A percentile compares a stretch with the other conserved stretches of the same genome.
Evolutionary conservation across 2,113 vertebrate genomes (phyloP).

Genomic region (Prochilodus magdalenae): DNA sequence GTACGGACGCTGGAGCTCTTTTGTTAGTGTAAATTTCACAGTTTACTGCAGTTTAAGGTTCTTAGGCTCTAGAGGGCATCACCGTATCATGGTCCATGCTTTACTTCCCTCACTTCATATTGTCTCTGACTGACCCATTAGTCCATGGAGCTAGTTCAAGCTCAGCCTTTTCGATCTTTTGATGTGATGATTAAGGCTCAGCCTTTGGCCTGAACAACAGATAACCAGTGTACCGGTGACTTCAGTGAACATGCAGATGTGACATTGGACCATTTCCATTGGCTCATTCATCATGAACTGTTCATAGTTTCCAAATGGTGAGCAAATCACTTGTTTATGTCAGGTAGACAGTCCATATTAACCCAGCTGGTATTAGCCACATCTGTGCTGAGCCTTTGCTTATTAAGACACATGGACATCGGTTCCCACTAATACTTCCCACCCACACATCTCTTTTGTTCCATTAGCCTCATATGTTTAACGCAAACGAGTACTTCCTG

Average conservation of each 20-base stretch:
- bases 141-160: not conserved
- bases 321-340: too few relatives aligned
- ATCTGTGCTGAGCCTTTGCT: not conserved
- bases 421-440: not conserved
- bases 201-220: not conserved
- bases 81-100: not conserved
- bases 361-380: not conserved
- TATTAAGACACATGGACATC: not conserved
- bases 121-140: not conserved
- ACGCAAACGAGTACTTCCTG: slow-evolving; percentile 2
- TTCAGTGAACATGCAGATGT: too few relatives aligned
- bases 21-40: not conserved
- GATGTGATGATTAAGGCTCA: not conserved
- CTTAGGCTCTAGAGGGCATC: not conserved
- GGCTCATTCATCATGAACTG: too few relatives aligned
- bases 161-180: not conserved
- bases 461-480: not conserved
- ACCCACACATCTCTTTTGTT: not conserved
- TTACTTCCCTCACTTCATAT: not conserved
- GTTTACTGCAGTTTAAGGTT: not conserved
- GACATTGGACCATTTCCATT: too few relatives aligned
- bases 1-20: too few relatives aligned
- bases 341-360: too few relatives aligned
- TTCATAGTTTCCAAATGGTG: too few relatives aligned
- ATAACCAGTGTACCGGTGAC: too few relatives aligned